Conservation (phyloP, 2,888 invertebrate species). For the Parelbella ahira region DNA sequence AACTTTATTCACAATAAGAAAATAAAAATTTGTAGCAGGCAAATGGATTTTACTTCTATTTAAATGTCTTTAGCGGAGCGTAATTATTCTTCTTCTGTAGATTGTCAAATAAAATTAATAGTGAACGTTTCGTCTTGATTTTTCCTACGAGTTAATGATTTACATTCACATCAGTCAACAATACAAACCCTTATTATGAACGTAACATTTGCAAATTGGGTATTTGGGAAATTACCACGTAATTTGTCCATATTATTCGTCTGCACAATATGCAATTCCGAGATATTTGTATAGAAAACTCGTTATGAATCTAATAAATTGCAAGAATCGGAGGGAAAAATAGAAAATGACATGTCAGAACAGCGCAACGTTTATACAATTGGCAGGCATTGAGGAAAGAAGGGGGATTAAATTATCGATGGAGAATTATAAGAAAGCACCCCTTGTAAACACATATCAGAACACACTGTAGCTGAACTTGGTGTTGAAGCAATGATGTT, state of each 20-base stretch:
- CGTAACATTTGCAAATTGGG: too few relatives aligned
- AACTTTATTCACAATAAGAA: conserved; percentile 67
- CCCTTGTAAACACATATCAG: conserved; percentile 41
- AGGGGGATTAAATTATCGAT: conserved; percentile 54
- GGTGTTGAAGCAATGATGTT: conserved; percentile 32
- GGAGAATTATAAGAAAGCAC: conserved; percentile 55
- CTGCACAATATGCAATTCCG: conserved; percentile 5
- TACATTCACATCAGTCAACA: too few relatives aligned
- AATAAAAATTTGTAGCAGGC: conserved; percentile 14
- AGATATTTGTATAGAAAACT: background rate
- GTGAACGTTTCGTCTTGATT: too few relatives aligned
- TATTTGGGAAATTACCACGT: too few relatives aligned
- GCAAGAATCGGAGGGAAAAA: conserved; percentile 19
- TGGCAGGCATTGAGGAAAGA: conserved; percentile 52
- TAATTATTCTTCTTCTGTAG: too few relatives aligned
- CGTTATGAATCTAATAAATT: conserved; percentile 13
- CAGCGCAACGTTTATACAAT: conserved; percentile 54
- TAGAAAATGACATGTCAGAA: conserved; percentile 49
- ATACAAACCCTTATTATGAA: too few relatives aligned
- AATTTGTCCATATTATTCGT: too few relatives aligned
- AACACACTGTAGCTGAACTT: conserved; percentile 23
- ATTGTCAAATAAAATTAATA: too few relatives aligned
- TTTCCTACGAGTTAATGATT: too few relatives aligned
- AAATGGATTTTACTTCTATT: conserved; percentile 19
- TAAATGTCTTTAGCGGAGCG: conserved; percentile 9